These are phyloP conservation scores for Amazona vittata DNA, from an alignment of 2,113 vertebrate species.

Conservation along the genomic window DNA sequence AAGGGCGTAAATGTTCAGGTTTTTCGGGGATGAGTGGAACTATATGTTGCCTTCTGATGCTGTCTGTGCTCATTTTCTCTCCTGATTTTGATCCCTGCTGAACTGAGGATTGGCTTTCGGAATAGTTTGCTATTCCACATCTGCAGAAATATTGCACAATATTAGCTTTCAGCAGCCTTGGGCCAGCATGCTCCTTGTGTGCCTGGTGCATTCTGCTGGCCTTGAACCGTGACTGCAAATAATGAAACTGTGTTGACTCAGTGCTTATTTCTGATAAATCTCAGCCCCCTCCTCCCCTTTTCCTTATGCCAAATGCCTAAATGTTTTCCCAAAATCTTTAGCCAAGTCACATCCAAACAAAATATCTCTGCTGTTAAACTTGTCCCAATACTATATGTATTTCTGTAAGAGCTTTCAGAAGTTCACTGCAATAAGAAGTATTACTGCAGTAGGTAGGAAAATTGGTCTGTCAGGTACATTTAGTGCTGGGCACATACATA, in stretches of 20 bases:
- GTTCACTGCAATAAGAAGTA: not conserved
- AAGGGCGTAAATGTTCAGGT: not conserved
- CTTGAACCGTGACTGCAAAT: constrained; percentile 36
- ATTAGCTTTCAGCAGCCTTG: constrained; percentile 51
- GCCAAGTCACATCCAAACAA: not conserved
- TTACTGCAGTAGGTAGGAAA: not conserved
- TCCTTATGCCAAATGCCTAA: not conserved
- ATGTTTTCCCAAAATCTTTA: not conserved
- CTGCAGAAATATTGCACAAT: constrained; percentile 56
- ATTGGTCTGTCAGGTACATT: not conserved
- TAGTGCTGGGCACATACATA: not conserved
- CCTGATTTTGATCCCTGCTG: not conserved
- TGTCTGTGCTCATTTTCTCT: not conserved
- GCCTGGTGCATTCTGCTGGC: not conserved
- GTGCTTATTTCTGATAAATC: constrained; percentile 41
- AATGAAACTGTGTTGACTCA: constrained; percentile 34
- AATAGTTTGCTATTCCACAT: constrained; percentile 5
- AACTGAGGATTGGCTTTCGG: not conserved
- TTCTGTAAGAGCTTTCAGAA: not conserved
- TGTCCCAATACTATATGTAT: not conserved
- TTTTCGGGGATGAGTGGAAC: not conserved
- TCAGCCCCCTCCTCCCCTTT: not conserved
- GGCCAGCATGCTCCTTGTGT: not conserved
- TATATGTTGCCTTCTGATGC: not conserved
- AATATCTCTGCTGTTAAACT: not conserved